Evolutionary conservation across 2,113 vertebrate species (phyloP), one percentile per base, ranked within the genome.

Genomic region (Notothenia rossii): DNA sequence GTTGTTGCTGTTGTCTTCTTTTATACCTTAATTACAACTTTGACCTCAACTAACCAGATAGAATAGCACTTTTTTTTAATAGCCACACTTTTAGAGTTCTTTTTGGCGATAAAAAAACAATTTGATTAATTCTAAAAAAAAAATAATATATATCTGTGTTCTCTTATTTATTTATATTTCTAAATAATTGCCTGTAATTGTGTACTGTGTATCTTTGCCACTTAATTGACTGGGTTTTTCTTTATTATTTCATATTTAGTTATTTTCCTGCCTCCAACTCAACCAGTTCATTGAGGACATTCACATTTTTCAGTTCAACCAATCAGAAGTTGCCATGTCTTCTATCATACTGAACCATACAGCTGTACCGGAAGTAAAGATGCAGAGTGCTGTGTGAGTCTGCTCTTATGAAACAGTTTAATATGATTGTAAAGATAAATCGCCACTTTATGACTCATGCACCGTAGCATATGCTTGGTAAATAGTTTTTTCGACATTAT

Each of bases 361-460:
- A 18, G 59, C 59, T 43, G 10, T 43, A 59, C 14, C 2, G 22
- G 10, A 56, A 12, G 12, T 72, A 3, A 67, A 48, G 50, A 60
- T 20, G 59, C 12, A 55, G n/a, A 74, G 36, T 51, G 45, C 67
- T 3, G 55, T 18, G 20, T 79, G 82, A 82, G 77, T 80, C 65
- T 49, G 53, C 1, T 73, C 43, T 15, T 46, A 84, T 64, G 36
- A 64, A 54, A 55, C 72, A 33, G 50, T 33, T 82, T 58, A 58
- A 79, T 48, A 29, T 51, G 51, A 62, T 15, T 14, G 48, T 48
- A 14, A 75, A 45, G 43, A 72, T 43, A 68, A 59, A 66, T 25
- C 73, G 25, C 0, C n/a, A 0, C 15, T 18, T 3, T 20, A 22
- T 7, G 50, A 14, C 6, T 45, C 18, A 22, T 10, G n/a, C 25